Percentiles rank a stretch among this genome's conserved stretches.
Conservation (phyloP, 2,113 vertebrate genomes). For the Clarias batrachus region DNA sequence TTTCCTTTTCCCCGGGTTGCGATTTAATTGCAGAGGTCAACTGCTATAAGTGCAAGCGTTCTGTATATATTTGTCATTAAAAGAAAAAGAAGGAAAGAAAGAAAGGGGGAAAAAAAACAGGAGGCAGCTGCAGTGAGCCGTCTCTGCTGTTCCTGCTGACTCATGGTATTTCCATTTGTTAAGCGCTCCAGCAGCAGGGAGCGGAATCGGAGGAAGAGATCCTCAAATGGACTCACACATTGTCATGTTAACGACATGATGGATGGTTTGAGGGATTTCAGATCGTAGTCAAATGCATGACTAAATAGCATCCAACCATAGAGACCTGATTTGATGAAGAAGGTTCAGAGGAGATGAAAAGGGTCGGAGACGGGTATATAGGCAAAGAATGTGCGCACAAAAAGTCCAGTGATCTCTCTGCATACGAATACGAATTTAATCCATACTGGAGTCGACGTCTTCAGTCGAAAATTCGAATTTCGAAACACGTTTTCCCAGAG, state of each 20-base stretch:
- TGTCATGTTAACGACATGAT: background rate
- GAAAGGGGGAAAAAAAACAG: background rate
- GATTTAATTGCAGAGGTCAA: slow-evolving; percentile 35
- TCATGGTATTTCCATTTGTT: slow-evolving; percentile 30
- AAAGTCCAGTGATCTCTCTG: too few species aligned
- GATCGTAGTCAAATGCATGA: background rate
- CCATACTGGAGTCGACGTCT: too few species aligned
- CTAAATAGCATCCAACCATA: background rate
- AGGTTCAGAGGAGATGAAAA: background rate
- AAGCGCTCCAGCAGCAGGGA: slow-evolving; percentile 4
- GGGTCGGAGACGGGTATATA: background rate
- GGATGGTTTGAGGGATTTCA: background rate
- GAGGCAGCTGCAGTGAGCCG: slow-evolving; percentile 6
- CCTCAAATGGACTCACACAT: background rate
- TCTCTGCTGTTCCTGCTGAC: slow-evolving; percentile 17
- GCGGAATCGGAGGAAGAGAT: background rate
- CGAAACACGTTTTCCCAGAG: too few species aligned
- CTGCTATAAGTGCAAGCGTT: slow-evolving; percentile 33
- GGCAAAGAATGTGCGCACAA: background rate
- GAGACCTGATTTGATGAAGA: background rate
- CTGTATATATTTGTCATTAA: slow-evolving; percentile 21
- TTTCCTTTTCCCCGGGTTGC: slow-evolving; percentile 18
- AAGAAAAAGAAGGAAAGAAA: background rate
- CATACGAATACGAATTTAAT: too few species aligned
- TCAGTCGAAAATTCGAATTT: too few species aligned